These are phyloP conservation scores for Patiria miniata DNA, from an alignment of 35 echinoderm and acorn worm genomes.

Conservation along the genomic window DNA sequence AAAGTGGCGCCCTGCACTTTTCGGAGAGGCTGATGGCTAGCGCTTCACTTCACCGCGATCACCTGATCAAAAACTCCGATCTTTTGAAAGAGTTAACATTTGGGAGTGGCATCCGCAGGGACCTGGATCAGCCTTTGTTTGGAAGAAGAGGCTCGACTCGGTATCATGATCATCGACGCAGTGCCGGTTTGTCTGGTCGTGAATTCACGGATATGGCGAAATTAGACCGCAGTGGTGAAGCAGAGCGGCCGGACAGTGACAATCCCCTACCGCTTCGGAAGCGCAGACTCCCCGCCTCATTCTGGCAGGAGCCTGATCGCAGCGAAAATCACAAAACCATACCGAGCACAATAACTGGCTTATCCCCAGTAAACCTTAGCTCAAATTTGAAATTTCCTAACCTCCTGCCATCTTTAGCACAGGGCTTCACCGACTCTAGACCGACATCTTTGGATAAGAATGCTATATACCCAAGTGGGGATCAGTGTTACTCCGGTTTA, in stretches of 20 bases:
- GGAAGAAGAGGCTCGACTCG: not conserved
- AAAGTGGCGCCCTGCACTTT: not conserved
- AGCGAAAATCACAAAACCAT: conserved; percentile 76
- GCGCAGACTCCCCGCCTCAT: conserved; percentile 72
- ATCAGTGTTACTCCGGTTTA: not conserved
- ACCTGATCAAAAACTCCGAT: not conserved
- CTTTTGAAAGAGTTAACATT: not conserved
- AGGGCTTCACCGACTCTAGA: not conserved
- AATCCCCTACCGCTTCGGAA: conserved; percentile 71
- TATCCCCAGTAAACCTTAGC: not conserved
- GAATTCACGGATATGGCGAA: conserved; percentile 11
- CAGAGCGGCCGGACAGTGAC: not conserved
- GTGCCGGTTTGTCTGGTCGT: not conserved
- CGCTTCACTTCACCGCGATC: conserved; percentile 1
- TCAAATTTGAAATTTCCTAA: conserved; percentile 10
- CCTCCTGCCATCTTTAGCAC: not conserved
- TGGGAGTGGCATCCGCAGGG: not conserved
- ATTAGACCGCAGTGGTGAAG: not conserved
- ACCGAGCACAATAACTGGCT: not conserved
- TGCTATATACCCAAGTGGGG: not conserved
- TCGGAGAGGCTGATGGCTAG: conserved; percentile 13
- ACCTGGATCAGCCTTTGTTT: not conserved
- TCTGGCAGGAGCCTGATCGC: conserved; percentile 77
- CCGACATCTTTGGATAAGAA: conserved; percentile 8
- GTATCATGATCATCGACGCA: not conserved